A percentile compares a stretch with the other conserved stretches of the same genome.
Evolutionary conservation across 2,113 vertebrate species (phyloP).

Genomic region (Gulo gulo): DNA sequence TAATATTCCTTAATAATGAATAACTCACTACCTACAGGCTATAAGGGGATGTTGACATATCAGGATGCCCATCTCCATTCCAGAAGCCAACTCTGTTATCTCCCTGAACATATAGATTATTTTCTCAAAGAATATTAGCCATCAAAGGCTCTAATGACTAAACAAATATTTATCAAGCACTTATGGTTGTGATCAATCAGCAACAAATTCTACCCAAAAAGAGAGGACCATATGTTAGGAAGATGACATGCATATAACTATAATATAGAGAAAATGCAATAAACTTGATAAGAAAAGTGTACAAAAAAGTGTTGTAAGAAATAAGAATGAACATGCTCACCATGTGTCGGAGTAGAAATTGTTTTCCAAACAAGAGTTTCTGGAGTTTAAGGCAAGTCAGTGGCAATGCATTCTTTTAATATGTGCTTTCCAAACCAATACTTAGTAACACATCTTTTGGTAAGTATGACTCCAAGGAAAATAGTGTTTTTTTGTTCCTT

Average conservation of each 20-base stretch:
- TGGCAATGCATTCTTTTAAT: neutral
- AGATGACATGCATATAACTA: neutral
- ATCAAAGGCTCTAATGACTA: neutral
- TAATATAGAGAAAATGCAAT: neutral
- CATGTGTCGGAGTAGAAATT: neutral
- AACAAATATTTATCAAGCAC: neutral
- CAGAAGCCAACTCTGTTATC: neutral
- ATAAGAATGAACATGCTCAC: conserved; percentile 17
- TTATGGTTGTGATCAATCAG: neutral
- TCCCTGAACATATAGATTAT: neutral
- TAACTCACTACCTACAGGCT: neutral
- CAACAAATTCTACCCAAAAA: neutral
- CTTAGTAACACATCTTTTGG: neutral
- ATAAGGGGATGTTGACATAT: neutral
- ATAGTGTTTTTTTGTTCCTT: neutral
- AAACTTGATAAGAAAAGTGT: neutral
- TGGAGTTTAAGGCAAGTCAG: neutral
- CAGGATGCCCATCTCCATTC: neutral
- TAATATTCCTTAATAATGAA: neutral
- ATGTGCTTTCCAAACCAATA: conserved; percentile 20
- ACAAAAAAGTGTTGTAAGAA: neutral
- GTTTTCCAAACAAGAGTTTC: neutral
- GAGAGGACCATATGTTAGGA: neutral
- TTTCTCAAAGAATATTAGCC: neutral
- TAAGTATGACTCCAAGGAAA: conserved; percentile 21